Percentiles rank a stretch among this genome's conserved stretches.
These are phyloP conservation scores for Drosophila multiciliata DNA, from an alignment of 2,888 invertebrate species.

Conservation along the genomic window DNA sequence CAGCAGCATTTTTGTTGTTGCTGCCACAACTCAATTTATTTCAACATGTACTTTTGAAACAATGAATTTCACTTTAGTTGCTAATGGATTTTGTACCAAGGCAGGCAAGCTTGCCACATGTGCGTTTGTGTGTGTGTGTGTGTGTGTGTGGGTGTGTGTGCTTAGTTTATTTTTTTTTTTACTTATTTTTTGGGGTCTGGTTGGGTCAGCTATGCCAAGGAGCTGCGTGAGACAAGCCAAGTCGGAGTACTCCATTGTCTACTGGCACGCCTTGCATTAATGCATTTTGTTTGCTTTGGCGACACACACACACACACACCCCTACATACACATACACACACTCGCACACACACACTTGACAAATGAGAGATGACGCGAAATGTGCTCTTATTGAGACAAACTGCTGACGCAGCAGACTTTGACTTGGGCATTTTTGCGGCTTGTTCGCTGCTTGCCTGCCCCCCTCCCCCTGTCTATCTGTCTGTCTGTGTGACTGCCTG, in stretches of 20 bases:
- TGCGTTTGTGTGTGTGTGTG: constrained; percentile 20
- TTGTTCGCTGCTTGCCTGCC: constrained; percentile 6
- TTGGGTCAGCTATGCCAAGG: constrained; percentile 72
- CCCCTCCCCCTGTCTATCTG: neutral
- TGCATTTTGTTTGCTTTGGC: constrained; percentile 79
- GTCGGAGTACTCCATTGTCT: constrained; percentile 36
- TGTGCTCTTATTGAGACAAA: constrained; percentile 71
- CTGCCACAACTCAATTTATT: constrained; percentile 82
- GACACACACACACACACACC: constrained; percentile 23
- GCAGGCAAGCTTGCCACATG: constrained; percentile 42
- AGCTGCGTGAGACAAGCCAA: constrained; percentile 64
- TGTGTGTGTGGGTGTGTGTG: constrained; percentile 16
- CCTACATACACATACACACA: constrained; percentile 20
- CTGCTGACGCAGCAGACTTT: constrained; percentile 47
- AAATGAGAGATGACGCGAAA: constrained; percentile 75
- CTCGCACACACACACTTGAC: constrained; percentile 45
- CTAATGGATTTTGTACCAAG: constrained; percentile 78
- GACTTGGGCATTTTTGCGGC: constrained; percentile 5
- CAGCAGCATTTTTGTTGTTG: constrained; percentile 53
- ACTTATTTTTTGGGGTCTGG: constrained; percentile 28
- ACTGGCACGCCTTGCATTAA: constrained; percentile 56
- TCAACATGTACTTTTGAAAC: constrained; percentile 82
- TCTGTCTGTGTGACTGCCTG: neutral
- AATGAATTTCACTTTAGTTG: constrained; percentile 82
- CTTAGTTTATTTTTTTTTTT: constrained; percentile 3